These are phyloP conservation scores for Xenus cinereus DNA, from an alignment of 2,113 vertebrate genomes.

Conservation along the genomic window DNA sequence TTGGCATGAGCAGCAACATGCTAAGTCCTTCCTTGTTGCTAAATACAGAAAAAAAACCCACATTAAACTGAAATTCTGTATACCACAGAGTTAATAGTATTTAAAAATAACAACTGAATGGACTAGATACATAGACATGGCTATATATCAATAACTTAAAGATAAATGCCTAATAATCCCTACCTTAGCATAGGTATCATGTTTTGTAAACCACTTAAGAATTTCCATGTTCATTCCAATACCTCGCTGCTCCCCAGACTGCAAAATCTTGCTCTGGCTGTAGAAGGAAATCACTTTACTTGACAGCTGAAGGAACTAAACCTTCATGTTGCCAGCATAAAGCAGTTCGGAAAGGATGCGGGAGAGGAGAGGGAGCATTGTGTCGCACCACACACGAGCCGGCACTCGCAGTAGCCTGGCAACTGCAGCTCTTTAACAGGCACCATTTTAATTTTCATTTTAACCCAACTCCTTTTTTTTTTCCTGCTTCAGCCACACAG, in stretches of 20 bases:
- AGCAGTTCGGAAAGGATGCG: slow-evolving; percentile 30
- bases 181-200: slow-evolving; percentile 49
- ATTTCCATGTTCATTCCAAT: slow-evolving; percentile 48
- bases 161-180: slow-evolving; percentile 1
- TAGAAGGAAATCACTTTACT: slow-evolving; percentile 23
- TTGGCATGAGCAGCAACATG: neutral
- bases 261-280: neutral
- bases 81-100: neutral
- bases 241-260: neutral
- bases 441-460: slow-evolving; percentile 45
- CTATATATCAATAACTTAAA: neutral
- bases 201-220: slow-evolving; percentile 53
- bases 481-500: neutral
- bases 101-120: slow-evolving; percentile 2
- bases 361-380: slow-evolving; percentile 19
- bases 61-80: neutral
- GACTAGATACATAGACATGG: neutral
- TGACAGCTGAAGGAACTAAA: slow-evolving; percentile 30
- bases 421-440: slow-evolving; percentile 66
- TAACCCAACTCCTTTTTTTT: neutral
- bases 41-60: slow-evolving; percentile 1
- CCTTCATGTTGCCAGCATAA: slow-evolving; percentile 37
- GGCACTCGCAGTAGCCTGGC: slow-evolving; percentile 65
- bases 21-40: neutral
- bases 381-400: neutral